Evolutionary conservation across 2,888 invertebrate genomes (phyloP).

Genomic region (Caenorhabditis macrosperma): DNA sequence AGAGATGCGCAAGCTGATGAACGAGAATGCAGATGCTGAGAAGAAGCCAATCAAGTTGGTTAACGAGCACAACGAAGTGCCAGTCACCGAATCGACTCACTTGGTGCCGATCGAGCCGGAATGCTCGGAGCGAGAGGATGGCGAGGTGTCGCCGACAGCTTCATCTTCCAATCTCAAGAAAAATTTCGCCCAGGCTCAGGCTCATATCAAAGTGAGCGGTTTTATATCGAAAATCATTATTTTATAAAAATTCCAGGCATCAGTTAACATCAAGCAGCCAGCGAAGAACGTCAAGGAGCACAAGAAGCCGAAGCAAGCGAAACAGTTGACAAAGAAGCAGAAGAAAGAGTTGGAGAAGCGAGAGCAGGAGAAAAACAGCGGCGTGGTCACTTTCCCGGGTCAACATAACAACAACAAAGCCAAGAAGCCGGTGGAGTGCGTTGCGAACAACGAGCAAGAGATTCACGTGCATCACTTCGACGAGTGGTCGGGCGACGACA

Average conservation of each 20-base stretch:
- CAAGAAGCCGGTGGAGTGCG: neutral
- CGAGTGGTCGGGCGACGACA: neutral
- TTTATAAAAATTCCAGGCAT: too few species aligned
- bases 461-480: conserved; percentile 31
- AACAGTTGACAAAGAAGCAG: conserved; percentile 47
- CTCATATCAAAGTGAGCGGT: too few species aligned
- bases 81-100: conserved; percentile 17
- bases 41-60: neutral
- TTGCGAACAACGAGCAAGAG: neutral
- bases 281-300: conserved; percentile 16
- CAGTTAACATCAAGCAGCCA: too few species aligned
- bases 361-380: neutral
- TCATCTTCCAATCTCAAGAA: too few species aligned
- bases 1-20: conserved; percentile 10
- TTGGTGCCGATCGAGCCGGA: conserved; percentile 20
- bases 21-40: neutral
- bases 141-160: neutral
- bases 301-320: conserved; percentile 33
- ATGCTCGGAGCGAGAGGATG: too few species aligned
- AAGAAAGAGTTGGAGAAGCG: conserved; percentile 15
- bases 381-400: neutral
- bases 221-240: too few species aligned
- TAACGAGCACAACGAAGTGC: neutral
- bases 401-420: neutral
- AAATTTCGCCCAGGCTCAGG: too few species aligned